Conservation (phyloP, 1,140 invertebrate species). For the Tetraneura akinire region DNA sequence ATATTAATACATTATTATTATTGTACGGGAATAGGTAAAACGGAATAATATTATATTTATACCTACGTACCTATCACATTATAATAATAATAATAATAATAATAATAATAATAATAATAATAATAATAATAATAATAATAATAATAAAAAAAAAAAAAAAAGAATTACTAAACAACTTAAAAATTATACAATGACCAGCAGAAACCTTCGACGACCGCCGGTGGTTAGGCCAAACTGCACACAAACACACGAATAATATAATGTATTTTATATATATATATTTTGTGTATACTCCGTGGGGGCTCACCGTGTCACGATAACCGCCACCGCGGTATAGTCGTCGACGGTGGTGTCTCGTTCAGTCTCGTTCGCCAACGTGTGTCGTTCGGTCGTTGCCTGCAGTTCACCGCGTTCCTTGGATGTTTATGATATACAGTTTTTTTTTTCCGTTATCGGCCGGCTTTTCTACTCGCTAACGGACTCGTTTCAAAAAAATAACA, state of each 20-base stretch:
- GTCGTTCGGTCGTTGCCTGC: background rate
- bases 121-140: no score
- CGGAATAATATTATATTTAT: background rate
- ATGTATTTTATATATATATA: no score
- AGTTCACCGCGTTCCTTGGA: background rate
- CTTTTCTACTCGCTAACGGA: no score
- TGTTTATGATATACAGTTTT: no score
- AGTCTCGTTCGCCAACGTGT: slow-evolving; percentile 37
- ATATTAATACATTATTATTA: no score
- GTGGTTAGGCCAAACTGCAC: background rate
- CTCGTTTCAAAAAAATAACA: no score
- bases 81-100: slow-evolving; percentile 1
- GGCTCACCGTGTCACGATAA: background rate
- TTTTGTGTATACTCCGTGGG: slow-evolving; percentile 2
- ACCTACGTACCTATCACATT: no score
- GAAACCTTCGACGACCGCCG: background rate
- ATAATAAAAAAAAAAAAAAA: no score
- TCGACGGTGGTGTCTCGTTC: background rate
- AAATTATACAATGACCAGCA: background rate
- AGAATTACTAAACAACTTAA: background rate
- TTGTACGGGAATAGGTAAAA: background rate
- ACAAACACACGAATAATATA: background rate
- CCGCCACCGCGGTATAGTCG: background rate
- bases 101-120: no score
- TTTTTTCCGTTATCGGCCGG: no score